phyloP scores from a whole-genome alignment of 2,888 invertebrate species.

The Xylota sylvarum region DNA sequence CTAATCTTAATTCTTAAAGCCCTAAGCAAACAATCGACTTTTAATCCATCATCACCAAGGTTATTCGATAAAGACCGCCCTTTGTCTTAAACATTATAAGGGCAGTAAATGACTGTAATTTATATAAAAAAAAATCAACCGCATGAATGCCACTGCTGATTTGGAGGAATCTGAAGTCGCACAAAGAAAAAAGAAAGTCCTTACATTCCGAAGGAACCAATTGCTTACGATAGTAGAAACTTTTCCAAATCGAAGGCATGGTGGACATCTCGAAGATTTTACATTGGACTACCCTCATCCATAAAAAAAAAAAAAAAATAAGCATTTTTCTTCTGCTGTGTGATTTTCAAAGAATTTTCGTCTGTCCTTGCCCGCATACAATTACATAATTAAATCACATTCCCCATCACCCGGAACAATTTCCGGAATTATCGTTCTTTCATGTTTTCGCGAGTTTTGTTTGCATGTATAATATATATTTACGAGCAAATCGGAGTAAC shows the following conservation, averaged over 20 bases:
- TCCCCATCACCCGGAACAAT: background rate
- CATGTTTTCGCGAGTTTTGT: conserved; percentile 1
- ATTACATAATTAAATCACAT: conserved; percentile 11
- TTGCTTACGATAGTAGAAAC: background rate
- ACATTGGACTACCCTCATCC: background rate
- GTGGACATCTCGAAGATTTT: background rate
- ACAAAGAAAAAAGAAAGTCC: background rate
- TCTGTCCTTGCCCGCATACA: background rate
- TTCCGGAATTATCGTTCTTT: conserved; percentile 8
- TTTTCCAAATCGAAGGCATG: background rate
- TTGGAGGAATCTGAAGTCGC: no score
- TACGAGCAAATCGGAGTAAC: background rate
- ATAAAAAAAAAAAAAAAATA: background rate
- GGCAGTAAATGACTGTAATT: no score
- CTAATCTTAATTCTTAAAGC: no score
- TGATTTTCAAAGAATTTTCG: background rate
- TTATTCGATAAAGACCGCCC: no score
- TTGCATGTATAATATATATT: background rate
- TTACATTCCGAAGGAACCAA: background rate
- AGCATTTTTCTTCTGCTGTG: background rate
- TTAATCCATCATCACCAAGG: no score
- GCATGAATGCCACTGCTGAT: no score
- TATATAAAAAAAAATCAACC: no score
- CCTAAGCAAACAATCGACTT: no score
- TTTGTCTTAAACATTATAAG: no score